Base-by-base conservation (phyloP, 2,797 vertebrate species). In the Acanthiza pusilla region DNA sequence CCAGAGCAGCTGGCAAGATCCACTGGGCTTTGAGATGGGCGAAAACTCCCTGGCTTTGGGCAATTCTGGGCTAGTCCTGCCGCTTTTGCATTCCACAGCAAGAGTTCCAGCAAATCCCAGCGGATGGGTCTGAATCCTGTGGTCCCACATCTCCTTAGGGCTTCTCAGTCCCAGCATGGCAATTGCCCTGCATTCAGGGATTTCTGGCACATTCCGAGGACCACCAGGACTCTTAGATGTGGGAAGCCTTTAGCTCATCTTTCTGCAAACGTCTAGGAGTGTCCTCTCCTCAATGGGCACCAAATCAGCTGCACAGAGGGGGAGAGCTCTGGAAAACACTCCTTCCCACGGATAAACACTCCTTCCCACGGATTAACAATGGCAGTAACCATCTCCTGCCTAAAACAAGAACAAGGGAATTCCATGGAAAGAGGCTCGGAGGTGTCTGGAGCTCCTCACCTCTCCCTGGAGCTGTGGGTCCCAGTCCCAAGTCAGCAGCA, bases 371-470 rank as follows among this genome's bases (percentile, higher is more conserved):
- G 25, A 42, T 47, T 29, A n/a, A 77, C 34, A 42, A 18, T 3
- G 27, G 27, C 14, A 60, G 16, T 19, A 58, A 43, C 1, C 3
- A 4, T 19, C 16, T 38, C 40, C 54, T 51, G 62, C 53, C n/a
- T 4, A 2, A 20, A 27, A 36, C 10, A 36, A 42, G 5, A 32
- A 1, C 30, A 32, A 53, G 10, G 14, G 26, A 71, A 40, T 23
- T 53, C 42, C 0, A 0, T 13, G 19, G 21, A 4, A 55, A 47
- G 36, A 48, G 19, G 13, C 2, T 0, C 29, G 38, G 34, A 74
- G 9, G 6, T 27, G 38, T 36, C 66, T 22, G 7, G 51, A 75
- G n/a, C 22, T 89, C 26, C 48, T 40, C 45, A 51, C 3, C 18
- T 15, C 60, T 76, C 72, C 26, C 65, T 50, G 75, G 36, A 80